A percentile compares a stretch with the other conserved stretches of the same genome.
These are phyloP conservation scores for Aldabrachelys gigantea DNA, from an alignment of 2,113 vertebrate species.

Conservation along the genomic window DNA sequence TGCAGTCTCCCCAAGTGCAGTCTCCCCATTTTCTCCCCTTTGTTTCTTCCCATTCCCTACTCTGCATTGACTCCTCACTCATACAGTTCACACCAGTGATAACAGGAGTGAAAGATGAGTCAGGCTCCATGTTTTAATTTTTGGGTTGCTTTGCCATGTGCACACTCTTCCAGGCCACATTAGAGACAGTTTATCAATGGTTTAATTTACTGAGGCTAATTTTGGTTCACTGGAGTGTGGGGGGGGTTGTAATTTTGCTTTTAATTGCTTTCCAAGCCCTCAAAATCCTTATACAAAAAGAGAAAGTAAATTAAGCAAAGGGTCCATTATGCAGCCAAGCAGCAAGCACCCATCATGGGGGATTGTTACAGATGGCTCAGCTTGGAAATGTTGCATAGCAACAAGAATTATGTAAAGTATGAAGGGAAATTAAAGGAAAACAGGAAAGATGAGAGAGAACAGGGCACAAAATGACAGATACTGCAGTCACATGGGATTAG, in stretches of 20 bases:
- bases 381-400: conserved; percentile 58
- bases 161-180: conserved; percentile 5
- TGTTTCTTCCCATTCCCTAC: not conserved
- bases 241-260: conserved; percentile 40
- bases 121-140: not conserved
- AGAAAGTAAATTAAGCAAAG: conserved; percentile 22
- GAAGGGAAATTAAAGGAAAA: conserved; percentile 30
- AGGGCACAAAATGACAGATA: not conserved
- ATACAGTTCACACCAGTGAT: not conserved
- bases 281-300: not conserved
- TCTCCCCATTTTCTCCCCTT: not conserved
- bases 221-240: not conserved
- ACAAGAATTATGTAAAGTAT: conserved; percentile 35
- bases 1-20: not conserved
- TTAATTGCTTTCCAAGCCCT: conserved; percentile 27
- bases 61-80: not conserved
- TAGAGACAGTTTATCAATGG: not conserved
- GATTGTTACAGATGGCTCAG: conserved; percentile 22
- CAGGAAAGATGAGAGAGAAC: not conserved
- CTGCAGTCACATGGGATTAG: not conserved
- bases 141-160: not conserved
- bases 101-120: not conserved
- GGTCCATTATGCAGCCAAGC: conserved; percentile 13
- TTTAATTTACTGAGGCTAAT: conserved; percentile 23
- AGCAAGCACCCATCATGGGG: not conserved